phyloP scores from a whole-genome alignment of 2,113 vertebrate genomes.

The Progne subis region DNA sequence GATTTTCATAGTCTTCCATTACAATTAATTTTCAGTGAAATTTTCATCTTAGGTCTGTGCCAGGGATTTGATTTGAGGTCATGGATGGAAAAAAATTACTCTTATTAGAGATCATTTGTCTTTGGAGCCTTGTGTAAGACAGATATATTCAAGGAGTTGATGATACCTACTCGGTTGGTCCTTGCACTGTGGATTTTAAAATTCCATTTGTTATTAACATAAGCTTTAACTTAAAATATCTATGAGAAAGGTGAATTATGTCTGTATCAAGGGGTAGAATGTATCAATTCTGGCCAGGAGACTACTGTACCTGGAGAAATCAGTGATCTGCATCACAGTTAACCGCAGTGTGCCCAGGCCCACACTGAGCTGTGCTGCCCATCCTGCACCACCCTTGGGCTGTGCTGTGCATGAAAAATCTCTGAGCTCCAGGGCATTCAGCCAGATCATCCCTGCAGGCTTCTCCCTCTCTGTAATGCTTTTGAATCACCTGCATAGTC shows the following conservation, averaged over 20 bases:
- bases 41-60: neutral
- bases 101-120: neutral
- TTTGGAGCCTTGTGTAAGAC: neutral
- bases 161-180: neutral
- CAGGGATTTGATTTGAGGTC: neutral
- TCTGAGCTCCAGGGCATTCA: neutral
- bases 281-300: neutral
- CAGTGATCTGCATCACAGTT: neutral
- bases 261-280: neutral
- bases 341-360: neutral
- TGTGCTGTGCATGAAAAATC: neutral
- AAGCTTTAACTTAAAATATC: neutral
- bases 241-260: neutral
- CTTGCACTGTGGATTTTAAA: neutral
- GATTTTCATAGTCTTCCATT: neutral
- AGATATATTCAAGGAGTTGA: neutral
- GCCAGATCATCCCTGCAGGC: neutral
- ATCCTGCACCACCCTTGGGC: no score
- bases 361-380: neutral
- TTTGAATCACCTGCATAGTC: neutral
- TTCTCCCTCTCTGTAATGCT: accelerated
- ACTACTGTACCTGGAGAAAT: neutral
- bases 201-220: neutral
- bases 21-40: neutral
- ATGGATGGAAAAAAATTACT: neutral